Conservation (phyloP, 2,888 invertebrate genomes). For the Acrobasis repandana region DNA sequence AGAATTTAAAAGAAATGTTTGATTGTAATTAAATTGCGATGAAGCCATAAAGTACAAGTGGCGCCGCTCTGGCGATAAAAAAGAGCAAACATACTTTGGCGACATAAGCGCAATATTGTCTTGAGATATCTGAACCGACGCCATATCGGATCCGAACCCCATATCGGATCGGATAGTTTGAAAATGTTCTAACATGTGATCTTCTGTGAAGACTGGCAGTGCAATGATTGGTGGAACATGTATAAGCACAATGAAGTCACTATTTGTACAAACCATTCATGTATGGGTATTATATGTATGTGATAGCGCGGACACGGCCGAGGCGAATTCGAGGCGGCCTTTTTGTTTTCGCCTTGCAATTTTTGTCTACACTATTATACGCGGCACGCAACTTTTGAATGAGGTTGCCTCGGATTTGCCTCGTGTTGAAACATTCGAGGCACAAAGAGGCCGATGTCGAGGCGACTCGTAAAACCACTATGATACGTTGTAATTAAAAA, state of each 20-base stretch:
- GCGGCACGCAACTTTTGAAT: slow-evolving; percentile 22
- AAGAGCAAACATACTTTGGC: too few species aligned
- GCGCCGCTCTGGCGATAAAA: too few species aligned
- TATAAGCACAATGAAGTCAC: slow-evolving; percentile 79
- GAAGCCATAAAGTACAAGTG: too few species aligned
- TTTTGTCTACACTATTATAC: slow-evolving; percentile 32
- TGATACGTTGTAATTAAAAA: background rate
- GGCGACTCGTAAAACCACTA: background rate
- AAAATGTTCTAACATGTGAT: slow-evolving; percentile 48
- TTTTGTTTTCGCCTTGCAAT: slow-evolving; percentile 33
- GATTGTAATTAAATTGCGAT: too few species aligned
- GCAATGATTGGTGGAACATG: slow-evolving; percentile 46
- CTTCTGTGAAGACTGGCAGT: slow-evolving; percentile 72
- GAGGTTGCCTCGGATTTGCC: background rate
- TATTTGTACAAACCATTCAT: slow-evolving; percentile 75
- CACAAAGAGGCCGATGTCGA: slow-evolving; percentile 1
- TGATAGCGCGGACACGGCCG: slow-evolving; percentile 24
- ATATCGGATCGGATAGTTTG: slow-evolving; percentile 11
- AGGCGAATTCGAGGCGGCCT: slow-evolving; percentile 8
- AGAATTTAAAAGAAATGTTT: too few species aligned
- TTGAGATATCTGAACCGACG: background rate
- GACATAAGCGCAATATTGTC: background rate
- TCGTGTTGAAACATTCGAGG: slow-evolving; percentile 6
- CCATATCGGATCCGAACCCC: background rate
- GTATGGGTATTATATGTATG: slow-evolving; percentile 47